Evolutionary conservation across 2,797 vertebrate genomes (phyloP).

Genomic region (Avahi laniger): DNA sequence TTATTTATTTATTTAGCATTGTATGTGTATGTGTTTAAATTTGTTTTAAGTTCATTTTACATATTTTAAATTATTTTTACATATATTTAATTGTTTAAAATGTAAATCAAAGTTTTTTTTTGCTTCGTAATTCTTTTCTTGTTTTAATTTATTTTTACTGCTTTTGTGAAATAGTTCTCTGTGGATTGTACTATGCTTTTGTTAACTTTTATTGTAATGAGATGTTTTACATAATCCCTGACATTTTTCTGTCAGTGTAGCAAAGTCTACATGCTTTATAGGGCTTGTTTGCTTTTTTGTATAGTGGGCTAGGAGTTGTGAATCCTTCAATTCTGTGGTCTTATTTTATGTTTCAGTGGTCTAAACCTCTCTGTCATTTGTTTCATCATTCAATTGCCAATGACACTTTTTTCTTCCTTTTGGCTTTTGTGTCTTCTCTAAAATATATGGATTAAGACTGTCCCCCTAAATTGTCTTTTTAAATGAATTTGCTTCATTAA

Average conservation of each 20-base stretch:
- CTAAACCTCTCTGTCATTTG: neutral
- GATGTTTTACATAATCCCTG: neutral
- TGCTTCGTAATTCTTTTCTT: neutral
- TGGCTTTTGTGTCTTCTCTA: neutral
- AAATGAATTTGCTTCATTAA: neutral
- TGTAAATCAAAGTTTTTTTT: neutral
- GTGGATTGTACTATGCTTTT: neutral
- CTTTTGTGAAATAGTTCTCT: neutral
- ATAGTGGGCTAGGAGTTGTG: neutral
- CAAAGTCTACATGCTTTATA: neutral
- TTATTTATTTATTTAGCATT: neutral
- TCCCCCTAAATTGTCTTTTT: neutral
- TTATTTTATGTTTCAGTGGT: neutral
- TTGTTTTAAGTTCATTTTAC: neutral
- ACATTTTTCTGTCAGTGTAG: neutral
- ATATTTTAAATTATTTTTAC: neutral
- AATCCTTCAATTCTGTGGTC: neutral
- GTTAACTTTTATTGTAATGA: neutral
- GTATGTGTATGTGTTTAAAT: rapidly evolving
- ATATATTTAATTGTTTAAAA: neutral
- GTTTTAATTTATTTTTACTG: neutral
- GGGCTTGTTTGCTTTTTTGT: neutral
- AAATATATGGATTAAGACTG: neutral
- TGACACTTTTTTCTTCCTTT: neutral
- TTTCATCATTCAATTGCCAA: neutral